phyloP scores from a whole-genome alignment of 2,797 vertebrate genomes.

The Cynopterus sphinx region DNA sequence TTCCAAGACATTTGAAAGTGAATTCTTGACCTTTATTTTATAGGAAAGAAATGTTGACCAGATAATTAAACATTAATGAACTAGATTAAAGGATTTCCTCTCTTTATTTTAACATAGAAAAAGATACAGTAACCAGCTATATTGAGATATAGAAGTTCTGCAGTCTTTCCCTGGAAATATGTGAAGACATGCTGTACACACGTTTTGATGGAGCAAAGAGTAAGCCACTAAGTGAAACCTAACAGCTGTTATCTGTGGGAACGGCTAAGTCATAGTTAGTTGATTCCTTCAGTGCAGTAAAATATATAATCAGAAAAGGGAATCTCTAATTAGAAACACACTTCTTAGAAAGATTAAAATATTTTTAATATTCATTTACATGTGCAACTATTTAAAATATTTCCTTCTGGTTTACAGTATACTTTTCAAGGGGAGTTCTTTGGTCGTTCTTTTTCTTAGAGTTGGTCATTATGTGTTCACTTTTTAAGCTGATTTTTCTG shows the following conservation, averaged over 20 bases:
- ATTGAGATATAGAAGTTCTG: constrained; percentile 24
- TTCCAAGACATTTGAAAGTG: neutral
- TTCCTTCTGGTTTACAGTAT: constrained; percentile 2
- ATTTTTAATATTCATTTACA: constrained; percentile 36
- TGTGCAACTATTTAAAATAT: constrained; percentile 49
- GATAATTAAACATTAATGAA: constrained; percentile 50
- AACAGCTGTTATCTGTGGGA: constrained; percentile 37
- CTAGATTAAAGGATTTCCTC: constrained; percentile 18
- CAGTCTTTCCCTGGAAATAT: constrained; percentile 12
- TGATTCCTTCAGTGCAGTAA: constrained; percentile 53
- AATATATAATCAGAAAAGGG: constrained; percentile 43
- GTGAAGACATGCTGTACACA: neutral
- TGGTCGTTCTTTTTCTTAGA: neutral
- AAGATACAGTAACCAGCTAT: neutral
- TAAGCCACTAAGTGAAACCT: neutral
- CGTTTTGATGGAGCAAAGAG: constrained; percentile 21
- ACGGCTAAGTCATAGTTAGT: constrained; percentile 48
- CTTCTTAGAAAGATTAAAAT: constrained; percentile 31
- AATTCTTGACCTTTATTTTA: constrained; percentile 27
- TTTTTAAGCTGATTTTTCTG: constrained; percentile 5
- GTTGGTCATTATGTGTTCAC: neutral
- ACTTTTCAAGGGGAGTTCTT: constrained; percentile 15
- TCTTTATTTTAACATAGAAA: constrained; percentile 47
- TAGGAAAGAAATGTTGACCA: constrained; percentile 35
- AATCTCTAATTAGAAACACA: constrained; percentile 51